Percentiles rank a stretch among this genome's conserved stretches.
phyloP scores from a whole-genome alignment of 92 coral and sea anemone species.

The Porites evermanni region DNA sequence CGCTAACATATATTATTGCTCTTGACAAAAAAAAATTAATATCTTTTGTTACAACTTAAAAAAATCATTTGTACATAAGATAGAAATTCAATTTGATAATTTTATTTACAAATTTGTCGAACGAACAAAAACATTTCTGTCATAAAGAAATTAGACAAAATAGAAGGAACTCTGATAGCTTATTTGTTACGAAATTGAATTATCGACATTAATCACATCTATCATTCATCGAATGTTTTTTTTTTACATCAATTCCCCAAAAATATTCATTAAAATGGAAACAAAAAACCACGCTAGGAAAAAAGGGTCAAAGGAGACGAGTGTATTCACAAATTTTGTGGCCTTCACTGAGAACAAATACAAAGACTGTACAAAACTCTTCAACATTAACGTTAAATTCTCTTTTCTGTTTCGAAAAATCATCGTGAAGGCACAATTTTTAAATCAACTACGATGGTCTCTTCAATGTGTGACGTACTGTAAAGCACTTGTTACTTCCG shows the following conservation, averaged over 20 bases:
- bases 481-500: background rate
- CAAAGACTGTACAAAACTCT: background rate
- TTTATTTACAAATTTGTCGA: slow-evolving; percentile 31
- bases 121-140: background rate
- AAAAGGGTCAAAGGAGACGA: background rate
- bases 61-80: slow-evolving; percentile 17
- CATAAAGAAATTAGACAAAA: background rate
- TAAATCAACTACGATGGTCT: background rate
- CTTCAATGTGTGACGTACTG: background rate
- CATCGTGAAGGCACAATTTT: background rate
- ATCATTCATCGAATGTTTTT: background rate
- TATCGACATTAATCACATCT: too few species aligned
- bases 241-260: background rate
- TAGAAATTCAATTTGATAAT: background rate
- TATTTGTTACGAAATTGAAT: background rate
- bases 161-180: background rate
- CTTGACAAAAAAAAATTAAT: background rate
- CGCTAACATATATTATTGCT: too few species aligned
- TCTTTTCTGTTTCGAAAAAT: background rate
- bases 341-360: too few species aligned
- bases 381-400: too few species aligned
- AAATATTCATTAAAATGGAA: background rate
- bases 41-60: background rate
- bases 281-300: too few species aligned
- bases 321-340: too few species aligned